A percentile compares a stretch with the other conserved stretches of the same genome.
Conservation (phyloP, 2,113 vertebrate genomes). For the Fulica atra region DNA sequence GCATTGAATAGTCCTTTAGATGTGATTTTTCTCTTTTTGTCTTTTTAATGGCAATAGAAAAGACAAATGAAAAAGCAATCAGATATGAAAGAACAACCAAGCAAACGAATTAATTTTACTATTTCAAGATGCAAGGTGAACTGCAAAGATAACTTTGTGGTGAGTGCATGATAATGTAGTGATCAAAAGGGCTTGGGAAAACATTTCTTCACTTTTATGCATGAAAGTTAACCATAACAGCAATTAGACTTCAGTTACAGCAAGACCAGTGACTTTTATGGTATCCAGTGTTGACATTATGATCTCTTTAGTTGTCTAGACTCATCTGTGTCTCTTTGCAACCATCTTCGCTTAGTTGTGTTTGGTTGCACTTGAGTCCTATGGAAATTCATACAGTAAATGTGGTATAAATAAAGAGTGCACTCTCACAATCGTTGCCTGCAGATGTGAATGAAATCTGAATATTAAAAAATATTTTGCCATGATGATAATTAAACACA, state of each 20-base stretch:
- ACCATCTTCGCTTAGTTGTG: not conserved
- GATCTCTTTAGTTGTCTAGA: not conserved
- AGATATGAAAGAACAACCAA: not conserved
- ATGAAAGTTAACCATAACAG: not conserved
- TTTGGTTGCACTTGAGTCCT: not conserved
- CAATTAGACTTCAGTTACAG: not conserved
- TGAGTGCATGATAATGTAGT: not conserved
- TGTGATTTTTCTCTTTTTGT: not conserved
- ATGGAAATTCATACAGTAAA: not conserved
- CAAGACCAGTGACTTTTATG: not conserved
- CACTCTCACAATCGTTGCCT: not conserved
- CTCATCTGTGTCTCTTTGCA: not conserved
- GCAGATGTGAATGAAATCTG: not conserved
- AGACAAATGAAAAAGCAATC: not conserved
- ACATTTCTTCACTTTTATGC: not conserved
- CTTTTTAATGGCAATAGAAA: not conserved
- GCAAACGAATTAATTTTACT: not conserved
- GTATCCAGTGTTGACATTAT: fast-evolving
- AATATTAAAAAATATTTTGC: not conserved
- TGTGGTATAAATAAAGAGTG: not conserved
- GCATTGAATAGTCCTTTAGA: not conserved
- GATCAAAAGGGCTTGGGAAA: not conserved
- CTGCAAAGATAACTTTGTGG: not conserved
- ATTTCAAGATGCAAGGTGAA: not conserved
- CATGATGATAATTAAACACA: not conserved